Evolutionary conservation across 2,888 invertebrate species (phyloP), one percentile per base, ranked within the genome.

Genomic region (Nycteola revayana): DNA sequence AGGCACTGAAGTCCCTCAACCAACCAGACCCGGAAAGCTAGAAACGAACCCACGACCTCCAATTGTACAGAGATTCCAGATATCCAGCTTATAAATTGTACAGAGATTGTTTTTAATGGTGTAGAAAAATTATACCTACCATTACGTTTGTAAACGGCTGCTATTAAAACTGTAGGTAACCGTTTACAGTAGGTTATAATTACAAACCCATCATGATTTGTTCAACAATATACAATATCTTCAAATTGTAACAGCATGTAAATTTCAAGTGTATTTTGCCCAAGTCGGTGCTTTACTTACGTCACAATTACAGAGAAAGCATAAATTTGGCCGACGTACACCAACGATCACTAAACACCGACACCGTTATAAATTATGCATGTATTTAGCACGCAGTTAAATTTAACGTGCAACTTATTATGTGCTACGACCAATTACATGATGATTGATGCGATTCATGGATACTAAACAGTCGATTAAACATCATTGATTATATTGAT

Each of bases 291-390:
- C 23, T 32, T 32, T 29, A 25, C 32, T 67, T 66, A 36, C 66
- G 43, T 63, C 50, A 63, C 28, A n/a, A 27, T 51, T 56, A 61
- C 44, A 51, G 63, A 60, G 70, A 71, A 68, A 69, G 57, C 54
- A 41, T 31, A 8, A 17, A 37, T 46, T 49, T 45, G 32, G 35
- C 38, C 21, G 28, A 39, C 36, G 33, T 32, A 32, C 37, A 48
- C 52, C 49, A 38, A 18, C 53, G 53, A 25, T 7, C 49, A 39
- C 48, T 47, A 50, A 57, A 40, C 29, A 47, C 27, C 27, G 28
- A 51, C 43, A 49, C 27, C 34, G n/a, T n/a, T n/a, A n/a, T 25
- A 3, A 5, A 14, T 14, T 14, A 29, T 26, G 32, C 23, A 20
- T 36, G 41, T 28, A 32, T n/a, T 25, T 31, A n/a, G n/a, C n/a